These are phyloP conservation scores for Euspilapteryx auroguttella DNA, from an alignment of 2,888 invertebrate genomes.

Conservation along the genomic window DNA sequence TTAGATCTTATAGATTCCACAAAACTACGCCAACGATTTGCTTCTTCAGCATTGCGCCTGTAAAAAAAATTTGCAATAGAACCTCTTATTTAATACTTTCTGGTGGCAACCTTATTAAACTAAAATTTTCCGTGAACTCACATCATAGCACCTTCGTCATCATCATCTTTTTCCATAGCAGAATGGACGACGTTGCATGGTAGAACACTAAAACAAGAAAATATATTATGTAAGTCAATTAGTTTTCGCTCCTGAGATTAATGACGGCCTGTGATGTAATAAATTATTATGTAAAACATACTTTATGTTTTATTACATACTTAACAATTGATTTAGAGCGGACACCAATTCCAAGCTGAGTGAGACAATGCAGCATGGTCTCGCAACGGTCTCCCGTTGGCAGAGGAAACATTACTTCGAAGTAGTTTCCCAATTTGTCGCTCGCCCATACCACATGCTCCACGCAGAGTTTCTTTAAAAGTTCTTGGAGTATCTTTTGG, in stretches of 20 bases:
- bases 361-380: constrained; percentile 72
- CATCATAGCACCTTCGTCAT: too few relatives aligned
- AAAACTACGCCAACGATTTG: constrained; percentile 69
- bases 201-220: constrained; percentile 46
- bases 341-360: constrained; percentile 71
- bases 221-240: too few relatives aligned
- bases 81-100: too few relatives aligned
- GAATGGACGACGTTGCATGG: constrained; percentile 64
- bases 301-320: too few relatives aligned
- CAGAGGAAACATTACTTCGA: constrained; percentile 71
- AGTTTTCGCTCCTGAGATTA: too few relatives aligned
- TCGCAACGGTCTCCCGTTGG: constrained; percentile 72
- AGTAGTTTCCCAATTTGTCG: constrained; percentile 68
- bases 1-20: constrained; percentile 78
- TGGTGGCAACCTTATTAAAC: too few relatives aligned
- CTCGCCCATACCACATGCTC: constrained; percentile 72
- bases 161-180: constrained; percentile 25
- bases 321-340: constrained; percentile 72
- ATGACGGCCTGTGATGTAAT: too few relatives aligned
- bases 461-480: constrained; percentile 66
- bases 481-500: constrained; percentile 70
- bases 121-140: too few relatives aligned
- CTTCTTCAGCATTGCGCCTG: constrained; percentile 51
- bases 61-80: constrained; percentile 29
- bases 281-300: too few relatives aligned